Evolutionary conservation across 2,888 invertebrate species (phyloP).

Genomic region (Thera obeliscata): DNA sequence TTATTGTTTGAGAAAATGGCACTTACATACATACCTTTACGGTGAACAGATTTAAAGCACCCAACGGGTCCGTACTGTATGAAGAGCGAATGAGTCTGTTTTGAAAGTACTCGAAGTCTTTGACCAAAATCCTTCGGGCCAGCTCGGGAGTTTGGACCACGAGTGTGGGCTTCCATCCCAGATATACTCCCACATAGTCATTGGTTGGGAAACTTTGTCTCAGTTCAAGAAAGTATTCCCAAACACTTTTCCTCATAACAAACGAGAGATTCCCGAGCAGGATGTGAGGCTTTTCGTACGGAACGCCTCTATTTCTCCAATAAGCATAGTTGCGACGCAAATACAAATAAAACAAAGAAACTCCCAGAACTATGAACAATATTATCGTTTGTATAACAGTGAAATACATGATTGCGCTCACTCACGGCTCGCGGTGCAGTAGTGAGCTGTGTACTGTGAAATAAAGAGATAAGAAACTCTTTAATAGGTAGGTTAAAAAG

Average conservation of each 20-base stretch:
- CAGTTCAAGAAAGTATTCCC: constrained; percentile 57
- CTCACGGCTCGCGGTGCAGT: constrained; percentile 8
- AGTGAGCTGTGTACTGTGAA: not conserved
- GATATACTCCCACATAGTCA: constrained; percentile 64
- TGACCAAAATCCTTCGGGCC: constrained; percentile 59
- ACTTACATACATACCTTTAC: constrained; percentile 35
- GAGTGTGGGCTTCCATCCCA: constrained; percentile 62
- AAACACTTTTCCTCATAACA: constrained; percentile 62
- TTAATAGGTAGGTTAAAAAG: constrained; percentile 1
- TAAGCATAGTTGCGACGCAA: constrained; percentile 59
- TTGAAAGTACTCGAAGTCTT: constrained; percentile 63
- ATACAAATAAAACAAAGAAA: constrained; percentile 51
- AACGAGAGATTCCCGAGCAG: constrained; percentile 63
- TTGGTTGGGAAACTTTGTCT: constrained; percentile 44
- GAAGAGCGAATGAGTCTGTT: constrained; percentile 59
- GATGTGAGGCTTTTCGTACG: constrained; percentile 57
- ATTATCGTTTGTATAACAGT: constrained; percentile 42
- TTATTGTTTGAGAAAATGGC: not conserved
- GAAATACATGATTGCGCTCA: constrained; percentile 38
- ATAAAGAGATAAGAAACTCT: not conserved
- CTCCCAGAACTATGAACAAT: constrained; percentile 43
- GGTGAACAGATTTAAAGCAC: constrained; percentile 67
- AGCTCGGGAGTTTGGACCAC: constrained; percentile 65
- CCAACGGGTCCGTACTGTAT: constrained; percentile 59
- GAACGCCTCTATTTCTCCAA: constrained; percentile 65